These are phyloP conservation scores for Tortricodes alternella DNA, from an alignment of 2,888 invertebrate genomes.

Conservation along the genomic window DNA sequence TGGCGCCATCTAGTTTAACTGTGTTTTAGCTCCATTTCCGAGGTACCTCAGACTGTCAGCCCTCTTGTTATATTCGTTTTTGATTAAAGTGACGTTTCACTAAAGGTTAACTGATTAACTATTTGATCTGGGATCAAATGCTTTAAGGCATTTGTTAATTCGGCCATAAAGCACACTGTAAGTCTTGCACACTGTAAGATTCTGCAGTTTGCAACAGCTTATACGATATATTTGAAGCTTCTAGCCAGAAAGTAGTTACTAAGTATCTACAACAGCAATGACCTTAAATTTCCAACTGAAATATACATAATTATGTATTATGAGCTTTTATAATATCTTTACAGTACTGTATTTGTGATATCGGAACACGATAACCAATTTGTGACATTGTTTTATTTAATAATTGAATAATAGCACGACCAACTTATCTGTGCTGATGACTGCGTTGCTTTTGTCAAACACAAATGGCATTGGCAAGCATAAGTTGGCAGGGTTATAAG, in stretches of 20 bases:
- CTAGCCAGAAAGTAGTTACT: neutral
- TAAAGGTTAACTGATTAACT: no score
- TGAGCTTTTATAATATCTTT: slow-evolving; percentile 73
- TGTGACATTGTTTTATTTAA: slow-evolving; percentile 43
- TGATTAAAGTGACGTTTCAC: no score
- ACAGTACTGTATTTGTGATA: slow-evolving; percentile 57
- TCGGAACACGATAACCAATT: slow-evolving; percentile 47
- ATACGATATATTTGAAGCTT: neutral
- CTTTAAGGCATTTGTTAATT: no score
- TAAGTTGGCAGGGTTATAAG: slow-evolving; percentile 35
- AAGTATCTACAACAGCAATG: neutral
- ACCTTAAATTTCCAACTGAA: slow-evolving; percentile 16
- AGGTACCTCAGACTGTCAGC: no score
- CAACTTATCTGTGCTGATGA: neutral
- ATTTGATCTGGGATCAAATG: no score
- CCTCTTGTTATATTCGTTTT: no score
- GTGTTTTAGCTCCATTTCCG: no score
- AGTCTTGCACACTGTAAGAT: no score
- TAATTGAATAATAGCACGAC: slow-evolving; percentile 8
- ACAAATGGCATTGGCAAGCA: neutral
- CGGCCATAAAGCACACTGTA: no score
- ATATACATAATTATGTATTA: slow-evolving; percentile 52
- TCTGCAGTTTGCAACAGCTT: no score
- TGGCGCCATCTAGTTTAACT: no score
- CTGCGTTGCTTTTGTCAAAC: neutral